These are phyloP conservation scores for Butorides virescens DNA, from an alignment of 2,113 vertebrate species.

Conservation along the genomic window DNA sequence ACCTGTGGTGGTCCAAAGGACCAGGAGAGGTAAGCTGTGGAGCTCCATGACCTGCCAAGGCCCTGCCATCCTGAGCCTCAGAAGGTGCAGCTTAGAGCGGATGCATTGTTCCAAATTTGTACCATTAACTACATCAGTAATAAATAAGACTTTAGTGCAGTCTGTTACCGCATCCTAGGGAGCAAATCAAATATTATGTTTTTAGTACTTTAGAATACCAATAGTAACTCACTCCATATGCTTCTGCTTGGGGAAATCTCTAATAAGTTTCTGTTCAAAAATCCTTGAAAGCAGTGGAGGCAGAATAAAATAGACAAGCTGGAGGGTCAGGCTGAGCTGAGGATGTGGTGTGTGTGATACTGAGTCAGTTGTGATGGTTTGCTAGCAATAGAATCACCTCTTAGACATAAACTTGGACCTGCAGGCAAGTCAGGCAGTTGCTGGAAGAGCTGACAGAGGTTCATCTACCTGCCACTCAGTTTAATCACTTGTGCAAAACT, in stretches of 20 bases:
- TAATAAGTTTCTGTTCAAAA: background rate
- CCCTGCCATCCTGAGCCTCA: too few relatives aligned
- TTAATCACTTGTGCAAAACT: constrained; percentile 1
- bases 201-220: background rate
- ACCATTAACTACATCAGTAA: background rate
- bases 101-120: background rate
- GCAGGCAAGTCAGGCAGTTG: background rate
- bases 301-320: background rate
- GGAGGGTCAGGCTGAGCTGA: background rate
- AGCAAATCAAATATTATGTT: background rate
- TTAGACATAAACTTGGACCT: background rate
- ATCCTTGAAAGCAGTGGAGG: background rate
- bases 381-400: background rate
- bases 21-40: background rate
- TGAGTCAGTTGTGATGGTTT: background rate
- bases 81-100: background rate
- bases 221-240: background rate
- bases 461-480: background rate
- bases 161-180: background rate
- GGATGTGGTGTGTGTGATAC: background rate
- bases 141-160: background rate
- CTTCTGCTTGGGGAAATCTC: background rate
- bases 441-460: constrained; percentile 2
- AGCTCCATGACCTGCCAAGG: background rate
- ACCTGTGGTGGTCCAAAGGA: rapidly evolving